These are phyloP conservation scores for Dicroscelio sp. DNA, from an alignment of 2,888 invertebrate genomes.

Conservation along the genomic window DNA sequence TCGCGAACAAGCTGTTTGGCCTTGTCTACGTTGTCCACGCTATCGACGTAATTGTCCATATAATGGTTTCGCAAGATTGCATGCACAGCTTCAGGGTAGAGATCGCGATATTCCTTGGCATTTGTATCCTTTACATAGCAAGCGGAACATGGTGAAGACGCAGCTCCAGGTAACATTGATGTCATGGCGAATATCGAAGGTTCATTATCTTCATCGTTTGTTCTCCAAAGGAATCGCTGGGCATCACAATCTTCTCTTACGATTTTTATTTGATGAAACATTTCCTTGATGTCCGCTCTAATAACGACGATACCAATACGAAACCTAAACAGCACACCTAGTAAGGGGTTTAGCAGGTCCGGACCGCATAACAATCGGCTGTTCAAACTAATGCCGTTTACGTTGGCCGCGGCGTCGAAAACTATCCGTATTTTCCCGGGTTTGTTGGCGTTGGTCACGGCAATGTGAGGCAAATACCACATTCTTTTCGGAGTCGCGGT, in stretches of 20 bases:
- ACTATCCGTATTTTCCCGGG: conserved; percentile 83
- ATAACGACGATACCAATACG: conserved; percentile 87
- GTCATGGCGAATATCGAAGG: background rate
- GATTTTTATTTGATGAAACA: conserved; percentile 79
- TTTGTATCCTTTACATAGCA: conserved; percentile 32
- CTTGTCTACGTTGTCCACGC: background rate
- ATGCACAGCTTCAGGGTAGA: background rate
- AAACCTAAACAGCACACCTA: conserved; percentile 88
- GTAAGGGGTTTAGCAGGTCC: conserved; percentile 86
- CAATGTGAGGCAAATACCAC: conserved; percentile 65
- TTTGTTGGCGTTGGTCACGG: conserved; percentile 82
- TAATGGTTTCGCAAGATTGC: background rate
- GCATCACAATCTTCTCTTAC: background rate
- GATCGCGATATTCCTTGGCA: background rate
- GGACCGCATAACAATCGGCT: conserved; percentile 87
- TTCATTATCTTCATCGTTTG: background rate
- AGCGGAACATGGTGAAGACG: background rate
- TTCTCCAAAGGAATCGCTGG: background rate
- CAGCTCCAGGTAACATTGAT: background rate
- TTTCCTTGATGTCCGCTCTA: conserved; percentile 87
- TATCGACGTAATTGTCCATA: background rate
- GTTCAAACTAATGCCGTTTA: conserved; percentile 80
- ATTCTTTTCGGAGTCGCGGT: too few species aligned
- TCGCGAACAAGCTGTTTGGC: background rate
- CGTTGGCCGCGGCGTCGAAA: conserved; percentile 86